Percentiles rank a stretch among this genome's conserved stretches.
Conservation (phyloP, 2,797 vertebrate genomes). For the Echeneis naucrates region DNA sequence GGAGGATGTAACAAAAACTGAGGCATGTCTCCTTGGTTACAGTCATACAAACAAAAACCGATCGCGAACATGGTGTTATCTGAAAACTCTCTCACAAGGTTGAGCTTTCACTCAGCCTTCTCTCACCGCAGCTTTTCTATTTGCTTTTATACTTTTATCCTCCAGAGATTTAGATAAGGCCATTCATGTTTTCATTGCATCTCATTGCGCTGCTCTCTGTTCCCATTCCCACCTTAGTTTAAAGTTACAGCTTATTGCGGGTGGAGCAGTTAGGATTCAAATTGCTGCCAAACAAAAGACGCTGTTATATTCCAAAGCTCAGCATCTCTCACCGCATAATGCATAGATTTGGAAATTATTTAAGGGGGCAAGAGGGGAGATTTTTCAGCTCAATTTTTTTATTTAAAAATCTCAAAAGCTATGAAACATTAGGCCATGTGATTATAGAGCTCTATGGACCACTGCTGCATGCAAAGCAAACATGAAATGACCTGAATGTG, state of each 20-base stretch:
- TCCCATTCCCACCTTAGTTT: slow-evolving; percentile 44
- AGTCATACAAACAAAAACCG: slow-evolving; percentile 29
- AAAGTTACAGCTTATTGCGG: slow-evolving; percentile 51
- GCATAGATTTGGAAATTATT: slow-evolving; percentile 30
- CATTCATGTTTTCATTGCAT: slow-evolving; percentile 51
- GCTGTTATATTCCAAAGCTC: slow-evolving; percentile 27
- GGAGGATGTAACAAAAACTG: background rate
- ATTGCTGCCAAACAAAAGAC: slow-evolving; percentile 46
- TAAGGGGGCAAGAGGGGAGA: slow-evolving; percentile 4
- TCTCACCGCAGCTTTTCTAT: slow-evolving; percentile 28
- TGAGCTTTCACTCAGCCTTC: slow-evolving; percentile 20
- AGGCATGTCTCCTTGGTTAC: slow-evolving; percentile 46
- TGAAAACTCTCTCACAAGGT: slow-evolving; percentile 41
- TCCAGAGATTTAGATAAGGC: slow-evolving; percentile 63
- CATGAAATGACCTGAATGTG: background rate
- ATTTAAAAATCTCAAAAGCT: background rate
- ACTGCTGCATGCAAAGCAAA: background rate
- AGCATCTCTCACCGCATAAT: slow-evolving; percentile 28
- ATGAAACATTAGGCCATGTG: background rate
- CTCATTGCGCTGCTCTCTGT: slow-evolving; percentile 26
- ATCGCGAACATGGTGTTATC: slow-evolving; percentile 27
- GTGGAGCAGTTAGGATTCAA: slow-evolving; percentile 44
- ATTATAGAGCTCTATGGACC: slow-evolving; percentile 6
- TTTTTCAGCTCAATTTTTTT: background rate
- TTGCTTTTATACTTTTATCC: slow-evolving; percentile 61